Percentiles rank a stretch among this genome's conserved stretches.
These are phyloP conservation scores for Pyralis farinalis DNA, from an alignment of 2,888 invertebrate species.

Conservation along the genomic window DNA sequence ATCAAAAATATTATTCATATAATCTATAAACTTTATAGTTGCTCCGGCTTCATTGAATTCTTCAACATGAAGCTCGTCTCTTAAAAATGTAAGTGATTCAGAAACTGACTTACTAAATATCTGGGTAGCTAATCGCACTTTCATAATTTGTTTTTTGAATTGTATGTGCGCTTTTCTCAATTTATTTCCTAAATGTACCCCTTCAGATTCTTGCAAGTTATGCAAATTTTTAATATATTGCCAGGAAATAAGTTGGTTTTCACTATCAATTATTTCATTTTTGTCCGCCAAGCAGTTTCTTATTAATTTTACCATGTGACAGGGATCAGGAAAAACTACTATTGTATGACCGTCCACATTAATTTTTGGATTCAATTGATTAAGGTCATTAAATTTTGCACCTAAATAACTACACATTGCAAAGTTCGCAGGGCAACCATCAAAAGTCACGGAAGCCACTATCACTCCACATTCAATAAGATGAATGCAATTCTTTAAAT, in stretches of 20 bases:
- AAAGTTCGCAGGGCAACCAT: background rate
- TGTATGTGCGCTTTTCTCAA: constrained; percentile 6
- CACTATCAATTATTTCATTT: background rate
- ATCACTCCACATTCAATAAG: background rate
- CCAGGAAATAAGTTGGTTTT: constrained; percentile 1
- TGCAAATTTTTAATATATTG: constrained; percentile 7
- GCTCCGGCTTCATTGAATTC: background rate
- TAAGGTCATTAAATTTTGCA: constrained; percentile 13
- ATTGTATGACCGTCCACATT: constrained; percentile 11
- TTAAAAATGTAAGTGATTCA: constrained; percentile 10
- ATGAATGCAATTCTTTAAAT: background rate
- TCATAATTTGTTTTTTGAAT: constrained; percentile 19
- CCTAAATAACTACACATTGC: constrained; percentile 18
- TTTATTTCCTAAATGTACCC: constrained; percentile 1
- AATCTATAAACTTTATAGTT: constrained; percentile 8
- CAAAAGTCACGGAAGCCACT: background rate
- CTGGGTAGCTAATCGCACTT: constrained; percentile 19
- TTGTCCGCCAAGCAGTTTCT: constrained; percentile 13
- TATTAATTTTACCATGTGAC: constrained; percentile 17
- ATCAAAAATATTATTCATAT: constrained; percentile 10
- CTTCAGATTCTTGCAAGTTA: constrained; percentile 9
- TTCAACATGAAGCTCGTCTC: background rate
- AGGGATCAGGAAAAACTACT: constrained; percentile 15
- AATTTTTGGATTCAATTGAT: constrained; percentile 16
- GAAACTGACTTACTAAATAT: constrained; percentile 17